Conservation (phyloP, 92 coral and sea anemone species). For the Palythoa caribaeorum region DNA sequence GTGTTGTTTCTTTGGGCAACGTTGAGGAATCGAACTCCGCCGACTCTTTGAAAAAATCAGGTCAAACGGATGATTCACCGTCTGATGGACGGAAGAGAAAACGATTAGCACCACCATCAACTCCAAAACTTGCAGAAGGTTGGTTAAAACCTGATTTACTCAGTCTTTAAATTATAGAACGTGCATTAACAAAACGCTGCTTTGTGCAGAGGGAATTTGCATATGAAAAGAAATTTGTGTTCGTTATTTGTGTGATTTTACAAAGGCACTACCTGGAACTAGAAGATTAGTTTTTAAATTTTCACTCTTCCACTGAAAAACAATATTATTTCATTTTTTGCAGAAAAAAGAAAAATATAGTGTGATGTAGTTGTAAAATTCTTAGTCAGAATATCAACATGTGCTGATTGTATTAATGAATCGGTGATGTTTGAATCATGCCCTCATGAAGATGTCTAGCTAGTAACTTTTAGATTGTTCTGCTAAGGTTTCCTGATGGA, state of each 20-base stretch:
- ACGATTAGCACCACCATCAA: conserved; percentile 84
- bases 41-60: conserved; percentile 54
- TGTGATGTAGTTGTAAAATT: too few relatives aligned
- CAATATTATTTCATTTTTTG: too few relatives aligned
- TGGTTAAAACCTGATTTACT: not conserved
- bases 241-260: not conserved
- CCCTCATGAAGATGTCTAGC: too few relatives aligned
- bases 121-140: conserved; percentile 88
- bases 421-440: too few relatives aligned
- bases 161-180: not conserved
- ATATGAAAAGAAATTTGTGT: conserved; percentile 20
- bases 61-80: conserved; percentile 62
- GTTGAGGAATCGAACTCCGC: conserved; percentile 51
- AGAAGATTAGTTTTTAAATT: not conserved
- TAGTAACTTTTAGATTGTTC: too few relatives aligned
- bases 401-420: too few relatives aligned
- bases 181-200: not conserved
- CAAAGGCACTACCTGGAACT: not conserved
- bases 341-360: too few relatives aligned
- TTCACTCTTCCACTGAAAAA: not conserved
- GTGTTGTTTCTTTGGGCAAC: conserved; percentile 46
- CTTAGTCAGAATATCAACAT: too few relatives aligned
- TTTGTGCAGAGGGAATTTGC: conserved; percentile 12
- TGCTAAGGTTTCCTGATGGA: too few relatives aligned
- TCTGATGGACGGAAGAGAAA: conserved; percentile 77